A percentile compares a stretch with the other conserved stretches of the same genome.
Conservation (phyloP, 2,888 invertebrate species). For the Gryllus longicercus region DNA sequence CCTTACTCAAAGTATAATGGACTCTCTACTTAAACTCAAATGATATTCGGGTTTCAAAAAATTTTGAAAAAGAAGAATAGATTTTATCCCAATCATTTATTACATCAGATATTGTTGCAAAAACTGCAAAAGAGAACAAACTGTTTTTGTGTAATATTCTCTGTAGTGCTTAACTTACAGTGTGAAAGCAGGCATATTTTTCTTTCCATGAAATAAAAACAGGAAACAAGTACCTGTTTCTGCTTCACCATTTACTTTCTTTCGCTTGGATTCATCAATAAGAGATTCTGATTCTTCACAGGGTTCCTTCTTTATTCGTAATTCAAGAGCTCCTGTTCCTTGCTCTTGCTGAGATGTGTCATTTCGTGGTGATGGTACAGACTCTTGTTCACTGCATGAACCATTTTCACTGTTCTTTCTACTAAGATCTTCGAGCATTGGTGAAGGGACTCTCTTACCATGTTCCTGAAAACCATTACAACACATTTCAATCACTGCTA, state of each 20-base stretch:
- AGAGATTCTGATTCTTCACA: constrained; percentile 4
- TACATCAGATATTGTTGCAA: too few species aligned
- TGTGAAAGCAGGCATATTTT: too few species aligned
- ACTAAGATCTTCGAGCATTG: neutral
- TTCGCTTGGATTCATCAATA: neutral
- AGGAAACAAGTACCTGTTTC: neutral
- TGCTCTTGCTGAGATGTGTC: neutral
- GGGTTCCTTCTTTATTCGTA: constrained; percentile 29
- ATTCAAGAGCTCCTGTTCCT: constrained; percentile 29
- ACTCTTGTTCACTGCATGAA: constrained; percentile 22
- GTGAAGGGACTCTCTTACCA: neutral
- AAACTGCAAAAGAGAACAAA: too few species aligned
- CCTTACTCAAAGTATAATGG: too few species aligned
- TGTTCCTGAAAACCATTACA: neutral
- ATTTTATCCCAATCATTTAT: too few species aligned
- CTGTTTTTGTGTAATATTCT: too few species aligned
- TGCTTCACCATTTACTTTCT: neutral
- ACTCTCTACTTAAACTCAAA: too few species aligned
- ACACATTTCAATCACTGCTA: neutral
- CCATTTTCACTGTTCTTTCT: constrained; percentile 24
- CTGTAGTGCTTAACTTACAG: too few species aligned
- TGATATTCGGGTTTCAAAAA: too few species aligned
- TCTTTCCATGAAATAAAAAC: too few species aligned
- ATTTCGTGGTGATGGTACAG: neutral
- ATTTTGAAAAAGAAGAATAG: too few species aligned